A percentile compares a stretch with the other conserved stretches of the same genome.
phyloP scores from a whole-genome alignment of 2,113 vertebrate species.

The Xenopus borealis region DNA sequence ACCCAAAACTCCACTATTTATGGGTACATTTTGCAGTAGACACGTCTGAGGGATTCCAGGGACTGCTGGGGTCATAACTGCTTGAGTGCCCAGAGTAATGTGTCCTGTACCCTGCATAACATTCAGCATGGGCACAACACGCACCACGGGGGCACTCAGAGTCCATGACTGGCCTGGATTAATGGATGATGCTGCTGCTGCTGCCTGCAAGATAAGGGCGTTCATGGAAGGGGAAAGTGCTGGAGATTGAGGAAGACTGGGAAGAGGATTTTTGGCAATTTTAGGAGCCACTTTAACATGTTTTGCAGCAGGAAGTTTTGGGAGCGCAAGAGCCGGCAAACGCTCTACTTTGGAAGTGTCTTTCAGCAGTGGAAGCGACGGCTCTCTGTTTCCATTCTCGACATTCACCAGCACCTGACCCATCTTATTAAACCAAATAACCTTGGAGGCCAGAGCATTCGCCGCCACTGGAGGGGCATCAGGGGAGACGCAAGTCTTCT shows the following conservation, averaged over 20 bases:
- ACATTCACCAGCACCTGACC: slow-evolving; percentile 85
- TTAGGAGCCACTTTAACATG: slow-evolving; percentile 43
- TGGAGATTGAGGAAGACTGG: slow-evolving; percentile 65
- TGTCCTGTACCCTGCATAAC: slow-evolving; percentile 50
- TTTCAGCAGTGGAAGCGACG: not conserved
- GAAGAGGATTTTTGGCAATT: slow-evolving; percentile 62
- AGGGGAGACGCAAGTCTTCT: slow-evolving; percentile 37
- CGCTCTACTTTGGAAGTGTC: slow-evolving; percentile 2
- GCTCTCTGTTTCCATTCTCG: slow-evolving; percentile 44
- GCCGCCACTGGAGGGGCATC: slow-evolving; percentile 50
- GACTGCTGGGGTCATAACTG: slow-evolving; percentile 33
- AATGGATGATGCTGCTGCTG: slow-evolving; percentile 45
- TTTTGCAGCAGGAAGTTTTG: not conserved
- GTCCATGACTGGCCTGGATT: slow-evolving; percentile 48
- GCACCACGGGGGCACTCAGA: slow-evolving; percentile 45
- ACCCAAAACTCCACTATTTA: slow-evolving; percentile 46
- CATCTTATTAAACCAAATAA: slow-evolving; percentile 83
- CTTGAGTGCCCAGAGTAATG: slow-evolving; percentile 23
- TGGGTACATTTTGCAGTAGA: slow-evolving; percentile 39
- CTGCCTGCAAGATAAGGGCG: slow-evolving; percentile 32
- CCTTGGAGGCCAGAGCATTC: slow-evolving; percentile 61
- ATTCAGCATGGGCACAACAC: slow-evolving; percentile 59
- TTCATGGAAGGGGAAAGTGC: slow-evolving; percentile 58
- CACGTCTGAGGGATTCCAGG: slow-evolving; percentile 39
- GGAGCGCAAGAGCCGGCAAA: slow-evolving; percentile 32